Conservation (phyloP, 2,113 vertebrate species). For the Glaucidium brasilianum region DNA sequence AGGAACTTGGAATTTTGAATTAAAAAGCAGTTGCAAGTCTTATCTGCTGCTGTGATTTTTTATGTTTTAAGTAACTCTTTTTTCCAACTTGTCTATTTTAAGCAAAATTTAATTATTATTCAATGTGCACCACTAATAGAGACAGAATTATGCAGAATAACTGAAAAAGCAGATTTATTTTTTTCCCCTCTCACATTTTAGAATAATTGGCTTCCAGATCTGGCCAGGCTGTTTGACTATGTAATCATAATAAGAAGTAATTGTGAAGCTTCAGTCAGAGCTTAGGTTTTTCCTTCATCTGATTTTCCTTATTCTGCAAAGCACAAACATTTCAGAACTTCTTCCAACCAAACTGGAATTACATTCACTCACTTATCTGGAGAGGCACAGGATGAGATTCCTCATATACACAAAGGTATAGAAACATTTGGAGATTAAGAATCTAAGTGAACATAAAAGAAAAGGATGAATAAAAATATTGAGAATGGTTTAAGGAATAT, state of each 20-base stretch:
- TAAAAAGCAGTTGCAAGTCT: not conserved
- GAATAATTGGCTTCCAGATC: not conserved
- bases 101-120: not conserved
- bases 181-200: not conserved
- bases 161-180: not conserved
- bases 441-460: not conserved
- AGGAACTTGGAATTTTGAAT: not conserved
- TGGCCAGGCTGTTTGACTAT: not conserved
- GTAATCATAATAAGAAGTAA: not conserved
- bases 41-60: fast-evolving
- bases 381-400: not conserved
- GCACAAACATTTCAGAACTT: not conserved
- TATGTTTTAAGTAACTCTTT: not conserved
- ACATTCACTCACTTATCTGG: not conserved
- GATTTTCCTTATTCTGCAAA: not conserved
- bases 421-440: not conserved
- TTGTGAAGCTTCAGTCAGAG: not conserved
- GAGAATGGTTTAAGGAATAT: not conserved
- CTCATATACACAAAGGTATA: not conserved
- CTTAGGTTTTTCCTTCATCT: not conserved
- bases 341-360: not conserved
- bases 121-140: not conserved
- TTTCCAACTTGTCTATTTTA: not conserved
- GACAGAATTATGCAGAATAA: not conserved
- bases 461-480: not conserved